phyloP scores from a whole-genome alignment of 1,140 invertebrate genomes.

The Brachionus plicatilis region DNA sequence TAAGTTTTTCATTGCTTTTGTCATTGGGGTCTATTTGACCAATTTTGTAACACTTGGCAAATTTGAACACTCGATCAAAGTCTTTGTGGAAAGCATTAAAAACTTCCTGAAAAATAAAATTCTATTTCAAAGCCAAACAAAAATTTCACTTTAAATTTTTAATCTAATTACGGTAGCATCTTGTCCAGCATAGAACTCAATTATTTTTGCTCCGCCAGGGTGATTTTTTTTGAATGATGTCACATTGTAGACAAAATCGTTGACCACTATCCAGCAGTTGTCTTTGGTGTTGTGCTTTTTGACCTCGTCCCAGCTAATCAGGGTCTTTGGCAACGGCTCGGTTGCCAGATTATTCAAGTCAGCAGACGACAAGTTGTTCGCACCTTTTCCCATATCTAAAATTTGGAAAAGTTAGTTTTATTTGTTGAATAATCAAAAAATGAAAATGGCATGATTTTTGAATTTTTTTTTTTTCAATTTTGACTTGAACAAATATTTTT shows the following conservation, averaged over 20 bases:
- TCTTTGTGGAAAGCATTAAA: constrained; percentile 35
- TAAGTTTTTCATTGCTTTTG: neutral
- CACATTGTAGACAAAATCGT: constrained; percentile 52
- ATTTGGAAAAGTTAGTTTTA: neutral
- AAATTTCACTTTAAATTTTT: neutral
- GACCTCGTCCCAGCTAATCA: constrained; percentile 47
- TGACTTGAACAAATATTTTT: neutral
- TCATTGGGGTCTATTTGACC: neutral
- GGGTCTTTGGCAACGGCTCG: neutral
- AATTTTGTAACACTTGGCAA: neutral
- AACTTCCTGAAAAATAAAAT: constrained; percentile 44
- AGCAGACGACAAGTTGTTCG: neutral
- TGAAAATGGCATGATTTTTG: neutral
- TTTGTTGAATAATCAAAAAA: neutral
- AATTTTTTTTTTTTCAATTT: neutral
- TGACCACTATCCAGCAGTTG: constrained; percentile 50
- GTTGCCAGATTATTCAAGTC: neutral
- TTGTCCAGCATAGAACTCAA: constrained; percentile 52
- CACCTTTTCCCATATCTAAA: constrained; percentile 9
- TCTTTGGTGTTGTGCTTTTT: constrained; percentile 42
- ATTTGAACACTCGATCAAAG: constrained; percentile 6
- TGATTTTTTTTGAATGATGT: constrained; percentile 51
- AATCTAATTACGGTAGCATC: constrained; percentile 47
- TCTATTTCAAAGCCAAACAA: neutral
- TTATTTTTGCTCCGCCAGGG: constrained; percentile 52